Evolutionary conservation across 2,888 invertebrate species (phyloP), one percentile per base, ranked within the genome.

Genomic region (Macrophya alboannulata): DNA sequence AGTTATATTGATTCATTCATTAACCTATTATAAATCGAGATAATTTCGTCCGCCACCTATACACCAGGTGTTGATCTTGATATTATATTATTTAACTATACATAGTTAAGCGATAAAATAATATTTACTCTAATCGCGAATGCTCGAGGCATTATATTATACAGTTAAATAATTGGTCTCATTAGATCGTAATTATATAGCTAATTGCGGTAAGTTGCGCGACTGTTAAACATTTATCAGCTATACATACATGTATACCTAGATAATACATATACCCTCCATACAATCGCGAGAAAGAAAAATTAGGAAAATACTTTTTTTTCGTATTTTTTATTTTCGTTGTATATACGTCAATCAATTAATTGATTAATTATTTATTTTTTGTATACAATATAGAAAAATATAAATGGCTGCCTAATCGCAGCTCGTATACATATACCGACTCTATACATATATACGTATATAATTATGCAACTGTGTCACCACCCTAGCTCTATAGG

Each of bases 381-480:
- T 4, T 17, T 6, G 51, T 51, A 55, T 8, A 17, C 31, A n/a
- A 48, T 48, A 51, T 17, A 17, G 5, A n/a, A 55, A 0, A 55
- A 55, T n/a, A 55, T n/a, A 55, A 55, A 51, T 17, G 6, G 6
- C n/a, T n/a, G 17, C 8, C n/a, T 55, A 17, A 0, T n/a, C n/a
- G 1, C 31, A 31, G 31, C 31, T 31, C 31, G 31, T 51, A 51
- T 51, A 51, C 43, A 6, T 55, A n/a, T 55, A 55, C 55, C n/a
- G n/a, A 55, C n/a, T 51, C 31, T 55, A 55, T 51, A 51, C 17
- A 51, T 5, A 3, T 51, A 68, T 68, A n/a, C n/a, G n/a, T n/a
- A 21, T 68, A 71, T 71, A 71, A 71, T 71, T 71, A 71, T 71
- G 71, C 40, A 71, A 71, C 40, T 71, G 71, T 71, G 71, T 71